phyloP scores from a whole-genome alignment of 2,888 invertebrate species.

The Gastracanthus pulcherrimus region DNA sequence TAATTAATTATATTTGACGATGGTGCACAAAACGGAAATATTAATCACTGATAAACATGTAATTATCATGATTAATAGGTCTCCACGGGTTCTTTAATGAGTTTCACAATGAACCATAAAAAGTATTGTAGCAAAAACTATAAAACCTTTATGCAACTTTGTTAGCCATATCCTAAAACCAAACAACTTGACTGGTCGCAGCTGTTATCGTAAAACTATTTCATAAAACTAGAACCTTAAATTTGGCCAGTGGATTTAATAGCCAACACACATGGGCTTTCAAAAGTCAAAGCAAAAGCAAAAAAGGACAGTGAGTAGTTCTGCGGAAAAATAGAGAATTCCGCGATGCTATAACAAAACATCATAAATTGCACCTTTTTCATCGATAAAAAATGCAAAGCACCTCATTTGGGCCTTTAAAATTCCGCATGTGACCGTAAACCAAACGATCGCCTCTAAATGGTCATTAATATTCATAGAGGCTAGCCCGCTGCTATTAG shows the following conservation, averaged over 20 bases:
- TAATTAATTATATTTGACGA: background rate
- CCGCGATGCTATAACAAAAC: constrained; percentile 16
- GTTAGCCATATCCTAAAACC: background rate
- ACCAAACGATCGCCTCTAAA: constrained; percentile 51
- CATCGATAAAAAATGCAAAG: constrained; percentile 10
- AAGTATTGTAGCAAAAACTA: background rate
- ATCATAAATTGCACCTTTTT: constrained; percentile 49
- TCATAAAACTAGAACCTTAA: background rate
- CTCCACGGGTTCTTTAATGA: background rate
- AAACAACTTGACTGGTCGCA: background rate
- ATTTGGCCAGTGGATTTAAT: no score
- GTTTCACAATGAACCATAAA: background rate
- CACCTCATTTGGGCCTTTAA: constrained; percentile 45
- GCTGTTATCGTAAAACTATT: no score
- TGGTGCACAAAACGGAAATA: background rate
- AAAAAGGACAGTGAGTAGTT: background rate
- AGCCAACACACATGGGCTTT: no score
- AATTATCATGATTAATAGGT: constrained; percentile 13
- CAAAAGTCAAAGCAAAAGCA: background rate
- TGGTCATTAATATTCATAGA: constrained; percentile 56
- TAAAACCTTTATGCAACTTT: constrained; percentile 2
- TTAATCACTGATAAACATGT: background rate
- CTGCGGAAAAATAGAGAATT: constrained; percentile 26
- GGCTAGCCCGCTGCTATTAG: constrained; percentile 18
- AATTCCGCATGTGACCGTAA: constrained; percentile 49